phyloP scores from a whole-genome alignment of 2,113 vertebrate species.

The Excalfactoria chinensis region DNA sequence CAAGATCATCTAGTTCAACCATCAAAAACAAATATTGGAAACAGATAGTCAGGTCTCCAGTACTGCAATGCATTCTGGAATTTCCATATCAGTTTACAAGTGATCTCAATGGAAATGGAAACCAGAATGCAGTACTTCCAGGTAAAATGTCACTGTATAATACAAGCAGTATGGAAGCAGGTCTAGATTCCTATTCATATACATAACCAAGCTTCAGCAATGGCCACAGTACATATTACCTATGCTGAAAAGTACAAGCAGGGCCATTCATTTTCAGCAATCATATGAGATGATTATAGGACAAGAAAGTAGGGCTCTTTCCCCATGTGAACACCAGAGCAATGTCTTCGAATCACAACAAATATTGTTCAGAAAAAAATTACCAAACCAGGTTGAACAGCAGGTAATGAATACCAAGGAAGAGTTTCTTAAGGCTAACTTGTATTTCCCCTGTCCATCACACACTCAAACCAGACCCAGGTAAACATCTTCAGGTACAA shows the following conservation, averaged over 20 bases:
- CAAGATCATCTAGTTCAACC: no score
- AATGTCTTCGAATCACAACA: neutral
- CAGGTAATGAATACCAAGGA: neutral
- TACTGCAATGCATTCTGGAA: neutral
- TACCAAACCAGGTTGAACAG: neutral
- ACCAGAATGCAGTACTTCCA: conserved; percentile 1
- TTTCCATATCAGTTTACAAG: neutral
- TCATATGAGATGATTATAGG: neutral
- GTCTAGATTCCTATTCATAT: neutral
- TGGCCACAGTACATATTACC: neutral
- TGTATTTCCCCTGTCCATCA: neutral
- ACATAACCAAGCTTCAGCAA: neutral
- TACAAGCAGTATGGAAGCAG: neutral
- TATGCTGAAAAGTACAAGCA: neutral
- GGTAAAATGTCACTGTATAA: neutral
- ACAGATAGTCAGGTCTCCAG: neutral
- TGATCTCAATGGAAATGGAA: neutral
- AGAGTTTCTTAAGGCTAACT: neutral
- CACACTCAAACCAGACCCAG: neutral
- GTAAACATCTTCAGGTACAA: neutral
- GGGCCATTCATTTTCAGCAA: neutral
- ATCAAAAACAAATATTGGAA: neutral
- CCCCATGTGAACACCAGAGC: rapidly evolving
- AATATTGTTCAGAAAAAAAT: neutral
- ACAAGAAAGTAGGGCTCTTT: neutral